Conservation (phyloP, 2,888 invertebrate genomes). For the Barypeithes pellucidus region DNA sequence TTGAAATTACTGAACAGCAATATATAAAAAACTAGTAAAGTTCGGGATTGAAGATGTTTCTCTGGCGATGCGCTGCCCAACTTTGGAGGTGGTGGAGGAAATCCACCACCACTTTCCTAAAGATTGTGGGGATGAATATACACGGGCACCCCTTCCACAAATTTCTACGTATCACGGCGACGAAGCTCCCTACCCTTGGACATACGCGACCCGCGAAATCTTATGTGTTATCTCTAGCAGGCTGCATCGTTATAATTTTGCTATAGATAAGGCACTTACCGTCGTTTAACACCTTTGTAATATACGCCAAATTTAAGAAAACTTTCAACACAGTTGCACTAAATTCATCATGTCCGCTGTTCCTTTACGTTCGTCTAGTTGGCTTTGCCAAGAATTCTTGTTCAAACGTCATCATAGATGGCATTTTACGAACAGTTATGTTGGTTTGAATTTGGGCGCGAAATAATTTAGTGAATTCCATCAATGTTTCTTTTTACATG, state of each 20-base stretch:
- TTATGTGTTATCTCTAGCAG: slow-evolving; percentile 66
- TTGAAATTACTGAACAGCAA: slow-evolving; percentile 56
- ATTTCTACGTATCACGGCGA: slow-evolving; percentile 70
- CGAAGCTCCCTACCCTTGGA: slow-evolving; percentile 72
- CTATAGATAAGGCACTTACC: slow-evolving; percentile 57
- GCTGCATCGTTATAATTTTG: slow-evolving; percentile 40
- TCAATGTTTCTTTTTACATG: too few relatives aligned
- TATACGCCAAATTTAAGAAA: slow-evolving; percentile 42
- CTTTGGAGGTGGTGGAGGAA: slow-evolving; percentile 68
- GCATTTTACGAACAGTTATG: slow-evolving; percentile 60
- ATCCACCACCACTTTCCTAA: slow-evolving; percentile 62
- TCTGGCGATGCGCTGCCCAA: slow-evolving; percentile 68
- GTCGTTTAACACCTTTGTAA: slow-evolving; percentile 42
- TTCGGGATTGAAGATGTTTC: slow-evolving; percentile 63
- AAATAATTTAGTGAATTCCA: not conserved
- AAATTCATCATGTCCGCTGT: slow-evolving; percentile 67
- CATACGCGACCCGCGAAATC: slow-evolving; percentile 69
- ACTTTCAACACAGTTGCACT: slow-evolving; percentile 59
- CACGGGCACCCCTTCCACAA: slow-evolving; percentile 72
- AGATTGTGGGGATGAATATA: slow-evolving; percentile 71
- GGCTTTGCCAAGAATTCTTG: slow-evolving; percentile 61
- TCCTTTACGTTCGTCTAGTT: slow-evolving; percentile 55
- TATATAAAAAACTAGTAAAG: slow-evolving; percentile 54
- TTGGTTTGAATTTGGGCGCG: slow-evolving; percentile 42
- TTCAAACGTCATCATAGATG: slow-evolving; percentile 62